Base-by-base conservation (phyloP, 1,140 invertebrate species). In the Neoseiulus cucumeris region DNA sequence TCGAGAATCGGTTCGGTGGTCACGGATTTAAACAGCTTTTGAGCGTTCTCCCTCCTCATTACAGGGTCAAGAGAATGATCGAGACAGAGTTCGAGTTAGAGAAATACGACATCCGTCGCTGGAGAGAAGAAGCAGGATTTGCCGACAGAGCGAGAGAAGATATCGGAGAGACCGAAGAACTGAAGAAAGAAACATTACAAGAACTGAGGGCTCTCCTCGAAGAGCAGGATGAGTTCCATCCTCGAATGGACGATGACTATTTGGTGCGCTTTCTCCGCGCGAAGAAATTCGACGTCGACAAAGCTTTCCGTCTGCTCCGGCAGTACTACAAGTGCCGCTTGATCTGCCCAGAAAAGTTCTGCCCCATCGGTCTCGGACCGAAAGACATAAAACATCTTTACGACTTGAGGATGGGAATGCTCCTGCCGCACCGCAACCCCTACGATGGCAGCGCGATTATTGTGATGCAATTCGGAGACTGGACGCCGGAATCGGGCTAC, bases 151-250 rank as follows among this genome's bases (percentile, higher is more conserved):
- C 66, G 1, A n/a, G 65, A 33, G 41, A 65, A 28, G 66, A 69
- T 41, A 14, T 69, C 9, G 64, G 66, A 59, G 66, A 69, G 33
- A 69, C 64, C 1, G 22, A 18, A 33, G 66, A 67, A 59, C 18
- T 45, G 7, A 65, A 41, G 14, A n/a, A 14, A 4, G 30, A 65
- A 20, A 42, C 44, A 0, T 45, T 69, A 2, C 42, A 65, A 64
- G 42, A 55, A 0, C 22, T 67, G 0, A 44, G 47, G 17, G 45
- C 17, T 12, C 51, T 69, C 1, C 65, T 69, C 28, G 44, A 67
- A 66, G 65, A 44, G 14, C 51, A 68, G 33, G 18, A 14, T 25
- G 67, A 68, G 28, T 64, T 68, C 42, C 51, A 30, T 1, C 51
- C 67, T 29, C 29, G 7, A 14, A 66, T 42, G 0, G 51, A 68